Evolutionary conservation across 2,888 invertebrate species (phyloP).

Genomic region (Agrotis segetum): DNA sequence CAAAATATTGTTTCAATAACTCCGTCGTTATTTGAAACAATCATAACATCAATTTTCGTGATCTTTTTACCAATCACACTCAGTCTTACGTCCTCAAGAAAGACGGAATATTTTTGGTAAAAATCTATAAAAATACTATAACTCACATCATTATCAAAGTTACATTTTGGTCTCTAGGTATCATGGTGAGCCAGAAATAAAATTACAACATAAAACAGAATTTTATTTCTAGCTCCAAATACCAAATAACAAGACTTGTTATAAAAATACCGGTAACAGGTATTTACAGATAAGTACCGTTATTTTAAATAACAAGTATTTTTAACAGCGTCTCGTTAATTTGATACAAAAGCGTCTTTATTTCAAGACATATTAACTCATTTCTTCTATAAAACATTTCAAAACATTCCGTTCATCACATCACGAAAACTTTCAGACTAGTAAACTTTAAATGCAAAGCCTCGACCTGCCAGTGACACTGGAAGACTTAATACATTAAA

Average conservation of each 20-base stretch:
- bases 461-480: conserved; percentile 68
- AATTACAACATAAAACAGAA: conserved; percentile 28
- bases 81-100: conserved; percentile 84
- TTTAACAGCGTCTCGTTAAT: conserved; percentile 4
- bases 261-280: conserved; percentile 29
- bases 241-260: conserved; percentile 21
- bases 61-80: conserved; percentile 66
- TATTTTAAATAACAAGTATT: conserved; percentile 14
- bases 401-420: conserved; percentile 41
- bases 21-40: conserved; percentile 42
- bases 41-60: conserved; percentile 47
- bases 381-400: conserved; percentile 34
- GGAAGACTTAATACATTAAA: conserved; percentile 65
- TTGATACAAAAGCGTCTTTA: conserved; percentile 11
- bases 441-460: conserved; percentile 69
- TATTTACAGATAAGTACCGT: conserved; percentile 6
- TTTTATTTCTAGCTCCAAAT: conserved; percentile 37
- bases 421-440: conserved; percentile 67
- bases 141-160: conserved; percentile 38
- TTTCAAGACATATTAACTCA: conserved; percentile 25
- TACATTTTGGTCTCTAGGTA: conserved; percentile 31
- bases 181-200: conserved; percentile 43
- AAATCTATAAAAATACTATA: conserved; percentile 50
- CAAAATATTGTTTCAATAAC: conserved; percentile 40
- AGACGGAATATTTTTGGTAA: conserved; percentile 74